Evolutionary conservation across 1,140 invertebrate genomes (phyloP), one percentile per base, ranked within the genome.

Genomic region (Drosophila suzukii): DNA sequence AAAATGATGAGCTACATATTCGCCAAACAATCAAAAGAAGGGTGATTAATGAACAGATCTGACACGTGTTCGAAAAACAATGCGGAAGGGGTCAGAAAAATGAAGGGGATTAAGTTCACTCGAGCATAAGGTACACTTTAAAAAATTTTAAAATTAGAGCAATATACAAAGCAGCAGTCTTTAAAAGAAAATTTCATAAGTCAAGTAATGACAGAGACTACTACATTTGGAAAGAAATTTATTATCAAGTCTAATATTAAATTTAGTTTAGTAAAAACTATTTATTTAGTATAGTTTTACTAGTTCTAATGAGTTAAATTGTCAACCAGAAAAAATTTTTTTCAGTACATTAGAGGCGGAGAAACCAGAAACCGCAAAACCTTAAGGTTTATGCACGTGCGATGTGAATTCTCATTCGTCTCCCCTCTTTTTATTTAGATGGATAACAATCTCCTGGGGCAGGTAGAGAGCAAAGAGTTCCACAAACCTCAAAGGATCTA

Each of bases 341-440:
- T 53, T 20, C 20, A 73, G 68, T 62, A 58, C 38, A 57, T 32
- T 12, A 46, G 53, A 66, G 43, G 30, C 53, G 54, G 24, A 43
- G 62, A 66, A 66, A 76, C 62, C 49, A 67, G 34, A 51, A 65
- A 51, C 71, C 60, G 55, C 70, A 72, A 66, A 47, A 58, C 54
- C 54, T 47, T 56, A 51, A 53, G 61, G 72, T 66, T 59, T 58
- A 36, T 75, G 61, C 73, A 75, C 73, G 73, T 75, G 73, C 61
- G 27, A 74, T 49, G 58, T 55, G 50, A 30, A 38, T 63, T 67
- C 60, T 30, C 20, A 36, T 24, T 17, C 34, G 43, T 32, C 58
- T 49, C 56, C 30, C 60, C 53, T 27, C 30, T 32, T 34, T 57
- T 27, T 55, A 44, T 58, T 60, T 49, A 51, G 34, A 36, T 57